A percentile compares a stretch with the other conserved stretches of the same genome.
These are phyloP conservation scores for Heterocephalus glaber DNA, from an alignment of 2,113 vertebrate species.

Conservation along the genomic window DNA sequence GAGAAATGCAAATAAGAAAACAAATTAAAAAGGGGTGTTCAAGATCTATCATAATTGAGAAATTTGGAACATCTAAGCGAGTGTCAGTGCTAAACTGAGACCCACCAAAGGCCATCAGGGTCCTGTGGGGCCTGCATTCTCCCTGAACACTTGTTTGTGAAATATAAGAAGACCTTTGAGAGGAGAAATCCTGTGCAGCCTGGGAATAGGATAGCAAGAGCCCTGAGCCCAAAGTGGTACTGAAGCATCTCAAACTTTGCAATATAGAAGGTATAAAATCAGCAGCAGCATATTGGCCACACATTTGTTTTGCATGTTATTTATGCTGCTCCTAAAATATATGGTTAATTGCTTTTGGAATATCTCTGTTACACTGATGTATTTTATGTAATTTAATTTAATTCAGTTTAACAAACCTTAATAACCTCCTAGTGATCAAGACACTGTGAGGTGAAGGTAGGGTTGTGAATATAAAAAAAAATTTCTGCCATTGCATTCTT, in stretches of 20 bases:
- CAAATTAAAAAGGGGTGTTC: neutral
- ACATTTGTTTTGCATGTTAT: neutral
- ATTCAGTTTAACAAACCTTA: neutral
- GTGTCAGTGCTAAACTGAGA: neutral
- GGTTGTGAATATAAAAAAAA: neutral
- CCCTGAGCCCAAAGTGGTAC: neutral
- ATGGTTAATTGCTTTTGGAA: neutral
- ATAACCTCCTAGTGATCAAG: neutral
- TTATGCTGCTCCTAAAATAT: neutral
- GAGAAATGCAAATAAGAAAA: neutral
- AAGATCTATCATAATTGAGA: neutral
- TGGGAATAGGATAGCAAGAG: neutral
- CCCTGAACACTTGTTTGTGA: neutral
- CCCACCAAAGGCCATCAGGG: neutral
- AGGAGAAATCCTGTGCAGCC: neutral
- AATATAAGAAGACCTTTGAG: neutral
- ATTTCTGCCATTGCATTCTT: neutral
- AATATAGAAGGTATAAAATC: neutral
- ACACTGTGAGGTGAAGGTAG: too few species aligned
- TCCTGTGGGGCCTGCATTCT: neutral
- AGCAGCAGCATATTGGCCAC: too few species aligned
- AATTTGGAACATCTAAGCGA: neutral
- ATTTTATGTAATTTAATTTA: neutral
- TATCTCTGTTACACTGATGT: neutral
- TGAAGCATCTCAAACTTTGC: neutral